A percentile compares a stretch with the other conserved stretches of the same genome.
Conservation (phyloP, 2,797 vertebrate genomes). For the Hylomyscus alleni region DNA sequence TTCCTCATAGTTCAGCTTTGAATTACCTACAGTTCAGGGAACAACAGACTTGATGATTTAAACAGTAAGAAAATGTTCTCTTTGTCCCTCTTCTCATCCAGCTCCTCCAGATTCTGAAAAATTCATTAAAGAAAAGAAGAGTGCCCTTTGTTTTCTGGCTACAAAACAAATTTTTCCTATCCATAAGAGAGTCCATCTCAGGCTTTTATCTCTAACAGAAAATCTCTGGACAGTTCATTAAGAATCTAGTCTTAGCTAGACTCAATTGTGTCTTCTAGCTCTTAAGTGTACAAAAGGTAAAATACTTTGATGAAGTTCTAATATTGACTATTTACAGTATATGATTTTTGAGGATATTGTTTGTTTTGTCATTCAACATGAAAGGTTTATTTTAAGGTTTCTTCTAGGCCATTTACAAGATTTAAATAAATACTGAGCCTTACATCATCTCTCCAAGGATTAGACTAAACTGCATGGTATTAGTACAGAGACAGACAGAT, state of each 20-base stretch:
- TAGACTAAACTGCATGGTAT: background rate
- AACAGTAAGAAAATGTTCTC: conserved; percentile 12
- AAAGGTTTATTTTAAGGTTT: conserved; percentile 58
- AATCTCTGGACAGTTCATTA: conserved; percentile 71
- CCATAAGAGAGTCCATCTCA: conserved; percentile 3
- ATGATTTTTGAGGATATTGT: conserved; percentile 31
- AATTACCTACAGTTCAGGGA: background rate
- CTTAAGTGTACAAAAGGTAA: background rate
- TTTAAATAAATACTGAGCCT: background rate
- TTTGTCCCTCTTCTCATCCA: background rate
- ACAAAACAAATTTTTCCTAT: conserved; percentile 50
- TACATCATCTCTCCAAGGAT: conserved; percentile 38
- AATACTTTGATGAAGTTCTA: conserved; percentile 6
- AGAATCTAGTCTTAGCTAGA: conserved; percentile 68
- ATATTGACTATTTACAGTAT: background rate
- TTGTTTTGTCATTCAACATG: conserved; percentile 53
- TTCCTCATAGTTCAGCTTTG: background rate
- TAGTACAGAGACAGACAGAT: background rate
- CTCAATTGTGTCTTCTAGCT: conserved; percentile 51
- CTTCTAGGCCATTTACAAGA: conserved; percentile 64
- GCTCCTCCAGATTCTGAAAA: background rate
- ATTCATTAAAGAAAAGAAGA: conserved; percentile 11
- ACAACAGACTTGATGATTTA: background rate
- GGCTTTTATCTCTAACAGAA: conserved; percentile 60
- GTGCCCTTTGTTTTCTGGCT: background rate